Conservation (phyloP, 2,888 invertebrate species). For the Euplexia lucipara region DNA sequence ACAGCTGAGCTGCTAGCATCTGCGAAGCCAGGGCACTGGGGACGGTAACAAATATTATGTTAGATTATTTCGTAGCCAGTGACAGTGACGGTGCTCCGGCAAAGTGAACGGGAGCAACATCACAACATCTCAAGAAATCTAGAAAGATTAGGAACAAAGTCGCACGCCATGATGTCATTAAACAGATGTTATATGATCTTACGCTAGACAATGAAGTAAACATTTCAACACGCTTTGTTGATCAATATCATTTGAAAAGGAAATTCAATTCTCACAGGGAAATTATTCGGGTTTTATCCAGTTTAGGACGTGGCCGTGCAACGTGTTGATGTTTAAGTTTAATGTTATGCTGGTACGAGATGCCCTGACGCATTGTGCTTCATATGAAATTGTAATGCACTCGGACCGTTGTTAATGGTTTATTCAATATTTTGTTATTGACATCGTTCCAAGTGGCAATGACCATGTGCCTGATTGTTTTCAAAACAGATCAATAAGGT, state of each 20-base stretch:
- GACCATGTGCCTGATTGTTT: constrained; percentile 70
- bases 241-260: constrained; percentile 37
- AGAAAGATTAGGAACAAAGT: constrained; percentile 71
- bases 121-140: constrained; percentile 60
- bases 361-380: constrained; percentile 73
- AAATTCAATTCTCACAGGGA: constrained; percentile 23
- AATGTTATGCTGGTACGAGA: constrained; percentile 57
- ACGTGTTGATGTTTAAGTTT: constrained; percentile 49
- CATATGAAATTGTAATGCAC: constrained; percentile 83
- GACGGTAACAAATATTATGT: constrained; percentile 91
- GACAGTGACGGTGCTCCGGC: constrained; percentile 67
- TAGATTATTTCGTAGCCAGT: constrained; percentile 81
- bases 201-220: constrained; percentile 28
- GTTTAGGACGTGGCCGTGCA: constrained; percentile 34
- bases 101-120: constrained; percentile 66
- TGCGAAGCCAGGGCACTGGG: constrained; percentile 99
- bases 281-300: constrained; percentile 31
- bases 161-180: constrained; percentile 77
- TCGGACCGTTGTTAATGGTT: constrained; percentile 72
- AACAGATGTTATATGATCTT: constrained; percentile 29
- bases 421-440: constrained; percentile 84
- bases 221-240: constrained; percentile 16
- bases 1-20: constrained; percentile 98
- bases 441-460: constrained; percentile 70
- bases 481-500: constrained; percentile 50